phyloP scores from a whole-genome alignment of 2,888 invertebrate species.

The Pherbina coryleti region DNA sequence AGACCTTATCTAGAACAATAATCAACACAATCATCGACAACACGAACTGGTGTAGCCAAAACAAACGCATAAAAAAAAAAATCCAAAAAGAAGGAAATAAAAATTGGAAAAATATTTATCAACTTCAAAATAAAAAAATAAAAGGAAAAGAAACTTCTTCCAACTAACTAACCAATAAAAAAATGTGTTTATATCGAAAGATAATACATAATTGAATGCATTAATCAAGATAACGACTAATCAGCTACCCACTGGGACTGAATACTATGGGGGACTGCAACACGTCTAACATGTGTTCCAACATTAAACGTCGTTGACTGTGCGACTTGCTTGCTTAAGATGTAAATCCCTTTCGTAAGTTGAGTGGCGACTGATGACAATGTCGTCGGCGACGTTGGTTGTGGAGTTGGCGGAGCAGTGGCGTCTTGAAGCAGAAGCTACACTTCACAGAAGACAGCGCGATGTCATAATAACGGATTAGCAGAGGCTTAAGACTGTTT shows the following conservation, averaged over 20 bases:
- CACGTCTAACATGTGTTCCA: conserved; percentile 13
- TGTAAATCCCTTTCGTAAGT: conserved; percentile 16
- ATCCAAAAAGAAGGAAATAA: not conserved
- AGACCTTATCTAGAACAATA: not conserved
- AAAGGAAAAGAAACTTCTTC: not conserved
- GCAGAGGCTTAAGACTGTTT: conserved; percentile 21
- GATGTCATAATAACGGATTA: conserved; percentile 38
- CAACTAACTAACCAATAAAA: not conserved
- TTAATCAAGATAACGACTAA: conserved; percentile 35
- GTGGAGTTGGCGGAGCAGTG: not conserved
- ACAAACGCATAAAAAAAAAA: not conserved
- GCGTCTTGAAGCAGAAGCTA: not conserved
- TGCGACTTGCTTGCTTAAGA: not conserved
- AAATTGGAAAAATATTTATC: not conserved
- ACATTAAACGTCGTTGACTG: not conserved
- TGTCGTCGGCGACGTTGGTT: not conserved
- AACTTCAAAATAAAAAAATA: no score
- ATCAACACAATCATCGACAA: conserved; percentile 1
- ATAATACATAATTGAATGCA: conserved; percentile 11
- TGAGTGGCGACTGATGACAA: conserved; percentile 12
- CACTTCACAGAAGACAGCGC: conserved; percentile 3
- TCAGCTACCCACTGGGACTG: conserved; percentile 19
- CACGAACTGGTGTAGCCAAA: not conserved
- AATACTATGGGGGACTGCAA: not conserved
- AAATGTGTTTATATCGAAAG: conserved; percentile 7